Evolutionary conservation across 2,113 vertebrate species (phyloP).

Genomic region (Vanacampus margaritifer): DNA sequence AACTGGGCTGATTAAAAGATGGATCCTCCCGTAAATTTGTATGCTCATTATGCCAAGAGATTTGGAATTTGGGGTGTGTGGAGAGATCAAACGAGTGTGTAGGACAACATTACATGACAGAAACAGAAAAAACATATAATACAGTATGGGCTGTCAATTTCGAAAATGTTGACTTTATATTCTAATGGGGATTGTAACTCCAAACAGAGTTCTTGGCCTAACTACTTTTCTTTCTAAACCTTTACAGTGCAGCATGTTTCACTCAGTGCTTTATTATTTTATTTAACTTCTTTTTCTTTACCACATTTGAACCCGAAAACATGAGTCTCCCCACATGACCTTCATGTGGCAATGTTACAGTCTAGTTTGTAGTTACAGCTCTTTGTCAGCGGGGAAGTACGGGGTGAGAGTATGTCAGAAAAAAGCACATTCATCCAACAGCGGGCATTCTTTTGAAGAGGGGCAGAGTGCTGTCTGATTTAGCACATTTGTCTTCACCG

Average conservation of each 20-base stretch:
- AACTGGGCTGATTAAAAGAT: not conserved
- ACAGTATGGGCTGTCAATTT: not conserved
- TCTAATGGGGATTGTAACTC: not conserved
- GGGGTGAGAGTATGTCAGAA: constrained; percentile 47
- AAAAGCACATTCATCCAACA: constrained; percentile 50
- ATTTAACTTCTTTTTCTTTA: too few relatives aligned
- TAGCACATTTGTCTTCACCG: constrained; percentile 60
- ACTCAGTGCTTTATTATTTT: too few relatives aligned
- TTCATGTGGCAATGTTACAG: constrained; percentile 17
- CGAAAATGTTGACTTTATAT: not conserved
- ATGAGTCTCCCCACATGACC: not conserved
- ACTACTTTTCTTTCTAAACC: not conserved
- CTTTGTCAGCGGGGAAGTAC: constrained; percentile 50
- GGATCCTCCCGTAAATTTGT: not conserved
- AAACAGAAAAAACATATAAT: not conserved
- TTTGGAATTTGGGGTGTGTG: too few relatives aligned
- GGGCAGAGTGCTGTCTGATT: constrained; percentile 53
- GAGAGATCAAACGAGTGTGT: not conserved
- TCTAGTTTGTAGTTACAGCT: constrained; percentile 40
- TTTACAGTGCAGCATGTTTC: not conserved
- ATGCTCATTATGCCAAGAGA: not conserved
- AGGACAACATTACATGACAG: not conserved
- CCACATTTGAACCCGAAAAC: not conserved
- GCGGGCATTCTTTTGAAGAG: constrained; percentile 55
- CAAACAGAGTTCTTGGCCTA: not conserved